Evolutionary conservation across 2,888 invertebrate species (phyloP), one percentile per base, ranked within the genome.

Genomic region (Meghimatium bilineatum): DNA sequence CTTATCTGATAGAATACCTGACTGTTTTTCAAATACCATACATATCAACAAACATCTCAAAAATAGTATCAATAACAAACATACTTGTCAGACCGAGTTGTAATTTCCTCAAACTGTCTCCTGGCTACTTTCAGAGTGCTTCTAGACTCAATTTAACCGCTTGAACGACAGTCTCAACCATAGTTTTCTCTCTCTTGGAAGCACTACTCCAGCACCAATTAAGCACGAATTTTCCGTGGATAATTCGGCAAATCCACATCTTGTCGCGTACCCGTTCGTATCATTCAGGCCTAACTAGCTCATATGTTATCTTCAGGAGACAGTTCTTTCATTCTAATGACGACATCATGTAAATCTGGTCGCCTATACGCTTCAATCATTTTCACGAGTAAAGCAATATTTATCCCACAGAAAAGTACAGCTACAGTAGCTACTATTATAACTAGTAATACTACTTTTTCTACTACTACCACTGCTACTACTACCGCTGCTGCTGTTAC

Each of bases 171-270:
- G 66, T 29, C 32, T 66, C 66, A 32, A 66, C 29, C 14, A 66
- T 32, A 14, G 32, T 26, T 49, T 72, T 44, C n/a, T 29, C 49
- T 29, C 29, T 34, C n/a, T 10, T 6, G n/a, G n/a, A 14, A 23
- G 72, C 29, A n/a, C 72, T 66, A 49, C 72, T 49, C 72, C 26
- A 49, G 44, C 8, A 44, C 72, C 72, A 72, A 72, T 72, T 72
- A 72, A 49, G 44, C 72, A n/a, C 44, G 44, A 72, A n/a, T 72
- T 72, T 72, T 26, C 3, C n/a, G 44, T 26, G 49, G 49, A 72
- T 72, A 72, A 72, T 72, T 38, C n/a, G 17, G n/a, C 14, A 72
- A 72, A 72, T 72, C 72, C n/a, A 72, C n/a, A 72, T 10, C n/a
- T 72, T 29, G 72, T n/a, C n/a, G 1, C 26, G 72, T 12, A 49